Evolutionary conservation across 2,113 vertebrate genomes (phyloP).

Genomic region (Neolamprologus modestus): DNA sequence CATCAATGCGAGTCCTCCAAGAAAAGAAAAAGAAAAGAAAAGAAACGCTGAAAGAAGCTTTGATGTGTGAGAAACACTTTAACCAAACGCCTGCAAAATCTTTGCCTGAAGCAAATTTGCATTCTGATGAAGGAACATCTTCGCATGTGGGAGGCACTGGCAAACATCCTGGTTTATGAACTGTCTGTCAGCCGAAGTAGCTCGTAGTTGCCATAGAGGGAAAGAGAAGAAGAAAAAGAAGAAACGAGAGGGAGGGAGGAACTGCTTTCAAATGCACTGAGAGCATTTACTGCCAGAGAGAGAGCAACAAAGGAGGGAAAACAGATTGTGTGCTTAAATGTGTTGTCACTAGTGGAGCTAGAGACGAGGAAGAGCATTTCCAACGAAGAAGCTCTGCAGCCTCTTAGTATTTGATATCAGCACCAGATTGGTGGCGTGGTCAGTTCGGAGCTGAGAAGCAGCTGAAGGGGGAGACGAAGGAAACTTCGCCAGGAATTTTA

Average conservation of each 20-base stretch:
- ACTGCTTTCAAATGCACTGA: neutral
- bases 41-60: neutral
- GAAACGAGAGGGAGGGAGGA: neutral
- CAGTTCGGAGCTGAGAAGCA: neutral
- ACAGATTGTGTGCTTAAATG: neutral
- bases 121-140: conserved; percentile 46
- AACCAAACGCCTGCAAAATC: conserved; percentile 4
- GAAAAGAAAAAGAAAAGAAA: neutral
- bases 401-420: neutral
- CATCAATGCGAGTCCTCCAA: neutral
- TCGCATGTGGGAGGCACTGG: conserved; percentile 57
- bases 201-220: neutral
- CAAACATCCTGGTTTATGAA: conserved; percentile 49
- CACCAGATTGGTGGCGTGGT: neutral
- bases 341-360: neutral
- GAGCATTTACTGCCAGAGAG: neutral
- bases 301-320: neutral
- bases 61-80: neutral
- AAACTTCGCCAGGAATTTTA: conserved; percentile 2
- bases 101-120: conserved; percentile 30
- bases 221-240: neutral
- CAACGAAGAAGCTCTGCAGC: neutral
- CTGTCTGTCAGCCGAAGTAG: conserved; percentile 36
- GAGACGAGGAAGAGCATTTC: neutral
- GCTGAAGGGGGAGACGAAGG: neutral